These are phyloP conservation scores for Rhincodon typus DNA, from an alignment of 2,797 vertebrate genomes.

Conservation along the genomic window DNA sequence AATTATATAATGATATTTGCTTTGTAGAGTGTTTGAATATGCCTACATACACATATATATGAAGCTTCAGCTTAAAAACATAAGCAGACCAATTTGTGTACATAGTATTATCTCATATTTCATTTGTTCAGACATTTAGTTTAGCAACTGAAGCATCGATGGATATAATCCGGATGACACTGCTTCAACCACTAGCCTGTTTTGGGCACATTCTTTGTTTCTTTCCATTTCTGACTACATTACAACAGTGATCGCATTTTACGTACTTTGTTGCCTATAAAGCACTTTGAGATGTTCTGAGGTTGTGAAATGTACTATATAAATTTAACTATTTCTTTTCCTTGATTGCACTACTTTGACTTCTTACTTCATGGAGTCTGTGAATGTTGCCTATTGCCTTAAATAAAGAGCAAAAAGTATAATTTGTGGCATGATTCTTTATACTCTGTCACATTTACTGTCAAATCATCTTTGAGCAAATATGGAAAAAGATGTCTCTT, in stretches of 20 bases:
- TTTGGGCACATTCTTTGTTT: not conserved
- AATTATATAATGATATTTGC: not conserved
- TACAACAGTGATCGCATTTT: not conserved
- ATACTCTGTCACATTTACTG: not conserved
- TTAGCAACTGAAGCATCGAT: not conserved
- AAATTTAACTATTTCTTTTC: not conserved
- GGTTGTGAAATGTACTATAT: not conserved
- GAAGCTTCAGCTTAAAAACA: not conserved
- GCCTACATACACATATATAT: not conserved
- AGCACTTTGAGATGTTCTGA: not conserved
- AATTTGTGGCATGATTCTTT: not conserved
- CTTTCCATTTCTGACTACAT: not conserved
- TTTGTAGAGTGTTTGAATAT: not conserved
- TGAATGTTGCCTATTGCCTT: not conserved
- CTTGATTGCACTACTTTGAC: not conserved
- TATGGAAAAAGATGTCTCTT: not conserved
- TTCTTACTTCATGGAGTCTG: not conserved
- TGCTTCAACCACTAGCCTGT: not conserved
- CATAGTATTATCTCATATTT: not conserved
- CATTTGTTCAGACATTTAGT: not conserved
- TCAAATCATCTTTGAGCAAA: not conserved
- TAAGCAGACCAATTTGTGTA: not conserved
- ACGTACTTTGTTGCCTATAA: not conserved
- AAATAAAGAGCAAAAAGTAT: not conserved
- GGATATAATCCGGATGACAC: not conserved